A percentile compares a stretch with the other conserved stretches of the same genome.
These are phyloP conservation scores for Caenorhabditis macrosperma DNA, from an alignment of 2,888 invertebrate genomes.

Conservation along the genomic window DNA sequence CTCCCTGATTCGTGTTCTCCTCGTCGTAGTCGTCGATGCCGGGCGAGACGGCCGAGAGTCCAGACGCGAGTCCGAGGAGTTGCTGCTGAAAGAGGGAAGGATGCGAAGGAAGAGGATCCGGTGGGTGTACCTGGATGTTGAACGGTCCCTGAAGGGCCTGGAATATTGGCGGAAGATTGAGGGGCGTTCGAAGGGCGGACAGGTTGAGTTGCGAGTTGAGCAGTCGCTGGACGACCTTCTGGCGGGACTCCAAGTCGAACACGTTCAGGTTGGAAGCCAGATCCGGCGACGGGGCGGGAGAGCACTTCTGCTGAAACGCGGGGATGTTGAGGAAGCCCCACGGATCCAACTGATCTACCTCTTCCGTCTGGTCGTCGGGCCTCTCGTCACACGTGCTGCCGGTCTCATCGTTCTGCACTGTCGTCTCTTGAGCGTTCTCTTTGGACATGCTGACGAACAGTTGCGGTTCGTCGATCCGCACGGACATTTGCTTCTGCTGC, in stretches of 20 bases:
- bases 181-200: conserved; percentile 62
- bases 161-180: conserved; percentile 72
- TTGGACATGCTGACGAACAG: conserved; percentile 55
- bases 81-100: conserved; percentile 55
- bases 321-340: too few species aligned
- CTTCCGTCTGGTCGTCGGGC: conserved; percentile 31
- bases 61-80: conserved; percentile 60
- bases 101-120: neutral
- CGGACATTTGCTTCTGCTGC: conserved; percentile 48
- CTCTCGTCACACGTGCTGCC: conserved; percentile 41
- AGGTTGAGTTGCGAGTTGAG: conserved; percentile 57
- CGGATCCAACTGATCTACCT: too few species aligned
- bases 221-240: conserved; percentile 74
- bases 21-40: conserved; percentile 69
- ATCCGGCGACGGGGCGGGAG: conserved; percentile 53
- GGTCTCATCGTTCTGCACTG: conserved; percentile 25
- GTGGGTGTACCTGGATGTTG: conserved; percentile 57
- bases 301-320: conserved; percentile 42
- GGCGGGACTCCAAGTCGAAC: conserved; percentile 73
- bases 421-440: conserved; percentile 25
- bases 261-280: conserved; percentile 41
- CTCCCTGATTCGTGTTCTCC: conserved; percentile 59
- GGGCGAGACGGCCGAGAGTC: conserved; percentile 61
- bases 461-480: conserved; percentile 59
- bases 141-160: conserved; percentile 69